phyloP scores from a whole-genome alignment of 2,113 vertebrate species.

The Pluvialis apricaria region DNA sequence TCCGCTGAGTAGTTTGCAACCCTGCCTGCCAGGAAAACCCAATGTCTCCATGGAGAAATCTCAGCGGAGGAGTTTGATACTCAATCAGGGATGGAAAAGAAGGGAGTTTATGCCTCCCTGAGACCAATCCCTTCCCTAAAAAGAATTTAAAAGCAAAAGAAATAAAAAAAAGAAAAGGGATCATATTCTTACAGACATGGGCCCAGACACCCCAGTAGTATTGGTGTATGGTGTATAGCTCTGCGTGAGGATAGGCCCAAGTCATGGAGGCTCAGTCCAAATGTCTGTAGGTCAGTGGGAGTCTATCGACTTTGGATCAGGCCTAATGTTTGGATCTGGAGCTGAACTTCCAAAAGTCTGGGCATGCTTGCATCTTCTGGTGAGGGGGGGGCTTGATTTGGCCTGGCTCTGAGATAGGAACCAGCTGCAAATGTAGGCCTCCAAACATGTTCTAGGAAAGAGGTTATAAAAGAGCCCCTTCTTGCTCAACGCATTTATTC shows the following conservation, averaged over 20 bases:
- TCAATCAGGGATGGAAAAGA: slow-evolving; percentile 18
- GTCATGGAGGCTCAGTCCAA: not conserved
- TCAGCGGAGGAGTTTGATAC: slow-evolving; percentile 17
- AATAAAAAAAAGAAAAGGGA: not conserved
- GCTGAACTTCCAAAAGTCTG: slow-evolving; percentile 23
- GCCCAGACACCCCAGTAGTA: not conserved
- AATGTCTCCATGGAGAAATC: slow-evolving; percentile 63
- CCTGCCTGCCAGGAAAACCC: slow-evolving; percentile 72
- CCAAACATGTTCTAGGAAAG: slow-evolving; percentile 54
- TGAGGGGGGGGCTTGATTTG: slow-evolving; percentile 29
- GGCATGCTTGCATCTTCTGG: not conserved
- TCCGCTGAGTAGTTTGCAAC: slow-evolving; percentile 61
- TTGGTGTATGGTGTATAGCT: not conserved
- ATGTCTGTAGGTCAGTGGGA: not conserved
- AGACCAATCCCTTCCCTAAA: not conserved
- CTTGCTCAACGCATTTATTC: slow-evolving; percentile 39
- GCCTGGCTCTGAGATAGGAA: slow-evolving; percentile 44
- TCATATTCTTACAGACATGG: not conserved
- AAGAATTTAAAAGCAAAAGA: not conserved
- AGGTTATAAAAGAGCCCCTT: slow-evolving; percentile 52
- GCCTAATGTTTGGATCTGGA: not conserved
- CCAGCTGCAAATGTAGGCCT: slow-evolving; percentile 49
- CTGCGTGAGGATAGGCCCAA: not conserved
- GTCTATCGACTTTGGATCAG: slow-evolving; percentile 2
- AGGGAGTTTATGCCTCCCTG: slow-evolving; percentile 33